phyloP scores from a whole-genome alignment of 2,888 invertebrate genomes.

The Drosophila aldrichi region DNA sequence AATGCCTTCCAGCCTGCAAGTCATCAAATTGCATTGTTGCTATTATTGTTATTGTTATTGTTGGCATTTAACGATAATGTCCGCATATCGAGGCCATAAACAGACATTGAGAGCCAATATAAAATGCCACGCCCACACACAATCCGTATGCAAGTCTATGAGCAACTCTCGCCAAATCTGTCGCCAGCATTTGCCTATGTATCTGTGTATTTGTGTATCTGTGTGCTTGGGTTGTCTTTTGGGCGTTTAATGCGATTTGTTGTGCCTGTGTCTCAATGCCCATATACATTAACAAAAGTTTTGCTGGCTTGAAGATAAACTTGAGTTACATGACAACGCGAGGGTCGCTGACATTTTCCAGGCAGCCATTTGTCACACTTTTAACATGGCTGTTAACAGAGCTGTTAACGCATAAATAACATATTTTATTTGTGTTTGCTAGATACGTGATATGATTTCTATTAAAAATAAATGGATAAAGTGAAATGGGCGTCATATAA shows the following conservation, averaged over 20 bases:
- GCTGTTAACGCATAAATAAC: conserved; percentile 1
- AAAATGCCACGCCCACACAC: conserved; percentile 47
- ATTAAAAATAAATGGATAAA: not conserved
- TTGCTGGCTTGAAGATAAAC: conserved; percentile 43
- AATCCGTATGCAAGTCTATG: conserved; percentile 33
- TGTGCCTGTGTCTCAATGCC: conserved; percentile 50
- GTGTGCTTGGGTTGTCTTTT: conserved; percentile 19
- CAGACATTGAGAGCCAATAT: conserved; percentile 61
- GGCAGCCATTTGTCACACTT: not conserved
- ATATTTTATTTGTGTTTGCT: not conserved
- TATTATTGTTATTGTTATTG: conserved; percentile 55
- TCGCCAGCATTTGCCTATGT: conserved; percentile 15
- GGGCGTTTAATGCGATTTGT: conserved; percentile 65
- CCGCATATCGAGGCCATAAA: conserved; percentile 71
- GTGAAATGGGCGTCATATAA: not conserved
- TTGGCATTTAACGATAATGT: conserved; percentile 74
- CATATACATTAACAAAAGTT: conserved; percentile 63
- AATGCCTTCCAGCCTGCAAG: conserved; percentile 67
- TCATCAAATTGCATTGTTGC: conserved; percentile 72
- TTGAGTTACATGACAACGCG: conserved; percentile 37
- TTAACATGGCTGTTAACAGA: not conserved
- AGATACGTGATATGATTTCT: not conserved
- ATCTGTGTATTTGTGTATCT: conserved; percentile 15
- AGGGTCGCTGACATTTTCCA: conserved; percentile 30
- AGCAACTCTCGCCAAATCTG: conserved; percentile 5